These are phyloP conservation scores for Leptodactylus fuscus DNA, from an alignment of 2,113 vertebrate species.

Conservation along the genomic window DNA sequence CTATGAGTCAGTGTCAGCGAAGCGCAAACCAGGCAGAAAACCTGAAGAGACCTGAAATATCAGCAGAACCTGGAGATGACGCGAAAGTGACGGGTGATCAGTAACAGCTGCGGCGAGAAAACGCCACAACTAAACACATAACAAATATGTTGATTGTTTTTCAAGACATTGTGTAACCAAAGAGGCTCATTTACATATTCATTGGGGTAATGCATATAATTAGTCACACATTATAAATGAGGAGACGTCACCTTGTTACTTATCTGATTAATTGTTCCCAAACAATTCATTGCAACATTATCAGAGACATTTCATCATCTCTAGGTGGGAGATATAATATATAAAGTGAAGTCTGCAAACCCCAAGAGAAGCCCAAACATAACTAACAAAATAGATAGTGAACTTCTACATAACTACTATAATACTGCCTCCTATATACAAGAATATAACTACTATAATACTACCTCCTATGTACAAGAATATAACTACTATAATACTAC, in stretches of 20 bases:
- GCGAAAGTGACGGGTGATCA: neutral
- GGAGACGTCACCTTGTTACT: neutral
- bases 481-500: constrained; percentile 12
- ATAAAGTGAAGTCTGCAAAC: neutral
- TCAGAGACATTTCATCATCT: neutral
- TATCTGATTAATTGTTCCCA: neutral
- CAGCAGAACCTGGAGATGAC: neutral
- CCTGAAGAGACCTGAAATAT: neutral
- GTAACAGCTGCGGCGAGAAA: neutral
- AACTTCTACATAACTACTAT: neutral
- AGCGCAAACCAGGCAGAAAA: neutral
- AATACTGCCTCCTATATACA: neutral
- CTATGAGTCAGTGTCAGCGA: neutral
- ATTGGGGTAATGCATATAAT: neutral
- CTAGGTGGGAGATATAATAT: neutral
- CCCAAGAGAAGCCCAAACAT: neutral
- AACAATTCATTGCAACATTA: neutral
- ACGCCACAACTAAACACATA: neutral
- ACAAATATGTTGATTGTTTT: neutral
- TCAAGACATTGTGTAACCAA: neutral
- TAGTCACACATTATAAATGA: neutral
- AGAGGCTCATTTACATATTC: constrained; percentile 12
- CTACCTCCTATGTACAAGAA: neutral
- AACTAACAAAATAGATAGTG: neutral
- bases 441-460: no score